A percentile compares a stretch with the other conserved stretches of the same genome.
These are phyloP conservation scores for Momotus momota DNA, from an alignment of 2,797 vertebrate species.

Conservation along the genomic window DNA sequence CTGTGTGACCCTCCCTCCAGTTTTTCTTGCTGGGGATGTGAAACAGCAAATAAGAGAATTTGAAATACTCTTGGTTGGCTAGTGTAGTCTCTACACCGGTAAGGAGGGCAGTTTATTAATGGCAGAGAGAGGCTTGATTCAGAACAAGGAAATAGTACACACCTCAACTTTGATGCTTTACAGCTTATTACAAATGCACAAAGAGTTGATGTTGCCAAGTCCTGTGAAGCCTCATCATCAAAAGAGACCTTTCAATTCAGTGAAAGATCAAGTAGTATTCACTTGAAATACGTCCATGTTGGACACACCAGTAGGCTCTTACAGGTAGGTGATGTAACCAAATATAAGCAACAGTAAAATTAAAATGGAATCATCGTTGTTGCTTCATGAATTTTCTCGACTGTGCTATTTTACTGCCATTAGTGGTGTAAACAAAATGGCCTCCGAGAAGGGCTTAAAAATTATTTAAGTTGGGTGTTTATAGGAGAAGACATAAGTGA, in stretches of 20 bases:
- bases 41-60: background rate
- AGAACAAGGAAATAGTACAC: background rate
- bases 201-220: background rate
- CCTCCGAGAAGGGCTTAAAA: too few species aligned
- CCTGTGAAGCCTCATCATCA: background rate
- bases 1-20: rapidly evolving
- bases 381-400: background rate
- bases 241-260: background rate
- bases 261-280: background rate
- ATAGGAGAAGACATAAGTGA: background rate
- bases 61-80: background rate
- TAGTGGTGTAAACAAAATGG: too few species aligned
- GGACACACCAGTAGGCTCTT: background rate
- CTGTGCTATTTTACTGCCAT: background rate
- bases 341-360: background rate
- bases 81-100: background rate
- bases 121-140: background rate
- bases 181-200: background rate
- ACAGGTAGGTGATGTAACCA: background rate
- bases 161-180: background rate
- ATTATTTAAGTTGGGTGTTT: background rate
- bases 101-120: background rate
- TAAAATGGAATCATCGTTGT: background rate
- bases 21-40: background rate
- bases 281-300: background rate